A percentile compares a stretch with the other conserved stretches of the same genome.
Conservation (phyloP, 1,140 invertebrate species). For the Eurosta solidaginis region DNA sequence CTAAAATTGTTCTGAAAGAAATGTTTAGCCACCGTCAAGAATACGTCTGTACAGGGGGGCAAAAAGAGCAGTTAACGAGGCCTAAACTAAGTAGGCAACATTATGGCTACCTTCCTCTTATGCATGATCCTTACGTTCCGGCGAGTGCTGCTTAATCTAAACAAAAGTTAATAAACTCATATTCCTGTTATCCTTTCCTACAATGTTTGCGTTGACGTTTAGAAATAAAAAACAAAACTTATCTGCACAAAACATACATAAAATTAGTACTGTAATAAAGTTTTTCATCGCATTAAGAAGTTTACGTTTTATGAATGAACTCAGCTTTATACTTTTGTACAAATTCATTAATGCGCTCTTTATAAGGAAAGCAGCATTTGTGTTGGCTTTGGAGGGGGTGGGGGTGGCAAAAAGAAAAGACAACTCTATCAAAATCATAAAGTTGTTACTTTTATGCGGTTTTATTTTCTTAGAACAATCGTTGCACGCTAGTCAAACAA, state of each 20-base stretch:
- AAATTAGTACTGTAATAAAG: background rate
- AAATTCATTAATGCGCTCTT: background rate
- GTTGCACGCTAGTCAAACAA: background rate
- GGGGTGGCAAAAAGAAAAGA: too few species aligned
- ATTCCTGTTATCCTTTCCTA: background rate
- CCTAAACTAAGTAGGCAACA: too few species aligned
- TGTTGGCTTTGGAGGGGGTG: background rate
- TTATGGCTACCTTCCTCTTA: too few species aligned
- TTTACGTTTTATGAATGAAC: background rate
- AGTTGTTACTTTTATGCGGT: background rate
- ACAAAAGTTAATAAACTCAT: too few species aligned
- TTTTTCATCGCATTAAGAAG: background rate
- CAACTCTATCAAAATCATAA: background rate
- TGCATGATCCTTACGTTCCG: too few species aligned
- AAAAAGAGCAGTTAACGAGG: too few species aligned
- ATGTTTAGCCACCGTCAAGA: too few species aligned
- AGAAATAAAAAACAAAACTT: background rate
- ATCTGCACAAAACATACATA: background rate
- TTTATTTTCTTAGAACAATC: background rate
- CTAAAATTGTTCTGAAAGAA: too few species aligned
- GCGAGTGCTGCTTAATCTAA: too few species aligned
- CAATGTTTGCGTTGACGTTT: too few species aligned
- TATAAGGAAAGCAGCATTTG: too few species aligned
- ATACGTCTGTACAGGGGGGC: too few species aligned
- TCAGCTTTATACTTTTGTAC: background rate